These are phyloP conservation scores for Pocillopora grandis DNA, from an alignment of 92 coral and sea anemone genomes.

Conservation along the genomic window DNA sequence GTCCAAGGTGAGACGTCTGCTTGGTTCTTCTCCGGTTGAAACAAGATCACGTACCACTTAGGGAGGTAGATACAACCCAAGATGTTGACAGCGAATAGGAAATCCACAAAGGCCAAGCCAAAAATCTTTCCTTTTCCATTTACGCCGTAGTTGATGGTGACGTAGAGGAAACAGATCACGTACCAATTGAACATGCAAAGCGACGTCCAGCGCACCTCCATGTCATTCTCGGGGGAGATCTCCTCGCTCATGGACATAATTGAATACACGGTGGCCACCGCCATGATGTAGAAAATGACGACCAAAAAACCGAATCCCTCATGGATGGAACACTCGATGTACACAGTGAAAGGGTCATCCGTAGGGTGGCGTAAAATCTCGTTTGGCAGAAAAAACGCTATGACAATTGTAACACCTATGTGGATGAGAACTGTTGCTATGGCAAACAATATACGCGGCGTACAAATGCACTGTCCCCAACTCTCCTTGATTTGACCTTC, in stretches of 20 bases:
- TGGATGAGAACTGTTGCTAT: conserved; percentile 62
- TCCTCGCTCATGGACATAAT: conserved; percentile 79
- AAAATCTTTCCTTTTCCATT: conserved; percentile 79
- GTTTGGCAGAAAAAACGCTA: conserved; percentile 63
- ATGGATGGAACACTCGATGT: conserved; percentile 91
- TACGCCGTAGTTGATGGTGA: conserved; percentile 71
- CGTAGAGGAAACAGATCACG: conserved; percentile 78
- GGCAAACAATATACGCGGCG: conserved; percentile 70
- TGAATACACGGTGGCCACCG: conserved; percentile 70
- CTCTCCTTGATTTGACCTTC: conserved; percentile 66
- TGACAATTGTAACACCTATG: conserved; percentile 61
- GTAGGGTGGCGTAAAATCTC: conserved; percentile 65
- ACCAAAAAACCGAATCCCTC: conserved; percentile 76
- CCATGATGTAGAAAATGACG: conserved; percentile 70
- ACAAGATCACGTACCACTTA: conserved; percentile 87
- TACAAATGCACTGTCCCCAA: conserved; percentile 61
- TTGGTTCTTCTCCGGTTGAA: conserved; percentile 89
- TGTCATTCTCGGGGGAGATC: conserved; percentile 70
- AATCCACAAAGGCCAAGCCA: conserved; percentile 72
- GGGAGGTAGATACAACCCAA: conserved; percentile 82
- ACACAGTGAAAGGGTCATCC: conserved; percentile 72
- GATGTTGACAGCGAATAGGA: conserved; percentile 71
- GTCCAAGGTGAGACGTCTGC: conserved; percentile 88
- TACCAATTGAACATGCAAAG: conserved; percentile 80
- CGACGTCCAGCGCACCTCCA: conserved; percentile 93